Evolutionary conservation across 30 jellyfish, hydroid and myxozoan species (phyloP), one percentile per base, ranked within the genome.

Genomic region (Mastigias papua): DNA sequence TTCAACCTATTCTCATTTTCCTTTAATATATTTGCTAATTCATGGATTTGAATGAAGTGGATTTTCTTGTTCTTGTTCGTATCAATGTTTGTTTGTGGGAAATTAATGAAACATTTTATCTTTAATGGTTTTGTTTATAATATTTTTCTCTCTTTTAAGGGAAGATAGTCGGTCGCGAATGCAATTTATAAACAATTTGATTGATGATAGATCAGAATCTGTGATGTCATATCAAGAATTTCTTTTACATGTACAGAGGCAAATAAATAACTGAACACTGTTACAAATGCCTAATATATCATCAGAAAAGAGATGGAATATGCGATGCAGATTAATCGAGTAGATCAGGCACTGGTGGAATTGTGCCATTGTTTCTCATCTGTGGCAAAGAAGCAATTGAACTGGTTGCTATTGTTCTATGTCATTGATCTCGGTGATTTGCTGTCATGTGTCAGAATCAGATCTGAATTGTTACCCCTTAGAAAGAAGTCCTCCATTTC

Each of bases 131-230:
- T n/a, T n/a, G n/a, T n/a, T n/a, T n/a, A n/a, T n/a, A n/a, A n/a
- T n/a, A 42, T 42, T 42, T 42, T 15, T 8, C 33, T n/a, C 34
- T 63, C 2, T 51, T 31, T 68, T 28, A 74, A 94, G 98, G 82
- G 98, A 94, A 62, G 98, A 94, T 70, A 90, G 96, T 54, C 90
- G 90, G 30, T 79, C 90, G 27, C 97, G 98, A 75, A 58, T 88
- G 85, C 77, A 66, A 29, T 94, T 94, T 78, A 73, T 94, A 71
- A 94, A 81, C 90, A 82, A 81, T 66, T 70, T 94, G 50, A 68
- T 94, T 22, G 98, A 94, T 65, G 98, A 94, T 80, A 90, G 98
- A 35, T 89, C 98, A 19, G 98, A 94, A 34, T 94, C 98, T 22
- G 89, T 91, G 74, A 94, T 94, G 98, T 94, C 98, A 13, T 94